Conservation (phyloP, 2,797 vertebrate genomes). For the Rhabdophis nuchalis region DNA sequence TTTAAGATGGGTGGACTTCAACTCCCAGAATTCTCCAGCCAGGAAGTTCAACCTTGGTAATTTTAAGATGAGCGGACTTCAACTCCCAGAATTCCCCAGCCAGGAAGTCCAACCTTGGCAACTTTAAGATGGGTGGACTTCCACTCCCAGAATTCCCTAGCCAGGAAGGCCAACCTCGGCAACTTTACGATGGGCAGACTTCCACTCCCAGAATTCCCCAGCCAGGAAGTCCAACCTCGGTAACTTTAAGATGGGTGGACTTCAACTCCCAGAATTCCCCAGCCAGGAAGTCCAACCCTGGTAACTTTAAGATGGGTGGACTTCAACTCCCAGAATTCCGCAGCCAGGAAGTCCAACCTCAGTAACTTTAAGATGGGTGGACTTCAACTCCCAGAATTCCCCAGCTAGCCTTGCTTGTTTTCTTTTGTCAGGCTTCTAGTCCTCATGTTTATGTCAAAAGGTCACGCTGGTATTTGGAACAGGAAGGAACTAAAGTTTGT, state of each 20-base stretch:
- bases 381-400: no score
- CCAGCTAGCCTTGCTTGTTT: no score
- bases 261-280: no score
- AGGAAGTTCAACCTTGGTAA: rapidly evolving
- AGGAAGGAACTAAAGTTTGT: not conserved
- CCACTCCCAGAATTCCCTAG: no score
- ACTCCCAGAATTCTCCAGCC: no score
- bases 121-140: not conserved
- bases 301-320: not conserved
- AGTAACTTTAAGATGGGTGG: not conserved
- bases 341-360: not conserved
- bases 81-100: no score
- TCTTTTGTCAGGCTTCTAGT: not conserved
- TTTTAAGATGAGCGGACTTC: not conserved
- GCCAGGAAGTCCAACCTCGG: rapidly evolving
- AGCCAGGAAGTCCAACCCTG: not conserved
- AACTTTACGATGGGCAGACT: not conserved
- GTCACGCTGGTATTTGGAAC: not conserved
- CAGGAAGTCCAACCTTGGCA: not conserved
- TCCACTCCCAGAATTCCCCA: not conserved
- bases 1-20: no score
- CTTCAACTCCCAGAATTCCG: no score
- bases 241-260: no score
- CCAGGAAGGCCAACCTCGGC: not conserved
- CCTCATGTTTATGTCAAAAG: not conserved